Evolutionary conservation across 2,797 vertebrate genomes (phyloP), one percentile per base, ranked within the genome.

Genomic region (Menidia menidia): DNA sequence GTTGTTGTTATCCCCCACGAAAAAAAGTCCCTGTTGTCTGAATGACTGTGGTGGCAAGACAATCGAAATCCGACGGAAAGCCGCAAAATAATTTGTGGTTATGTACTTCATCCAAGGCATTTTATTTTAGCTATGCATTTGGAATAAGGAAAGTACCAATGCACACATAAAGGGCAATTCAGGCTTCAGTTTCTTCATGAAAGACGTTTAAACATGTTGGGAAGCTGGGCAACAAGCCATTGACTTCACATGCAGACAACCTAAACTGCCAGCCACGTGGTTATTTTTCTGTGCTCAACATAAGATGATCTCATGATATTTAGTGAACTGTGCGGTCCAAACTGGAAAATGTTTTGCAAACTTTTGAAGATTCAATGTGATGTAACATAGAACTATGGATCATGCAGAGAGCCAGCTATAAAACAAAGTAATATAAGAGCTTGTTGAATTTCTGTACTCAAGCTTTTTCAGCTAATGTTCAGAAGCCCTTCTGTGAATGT

Each of bases 1-100:
- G 1, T 50, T 60, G 68, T 75, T 77, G 71, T 68, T 58, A 9
- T 50, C 48, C 71, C 33, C 31, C 42, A 47, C 42, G n/a, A 25
- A 8, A 48, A 11, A 73, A 63, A 55, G 4, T 30, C 1, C 66
- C 39, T 35, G 58, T 1, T 4, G 7, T 44, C 65, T 35, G 18
- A 78, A 59, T 69, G 15, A 9, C 44, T 13, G 48, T 25, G 8
- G 25, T 16, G 52, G 33, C 47, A 15, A 12, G 35, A 66, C 41
- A 11, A 25, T 51, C 57, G 50, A 42, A 43, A 45, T 3, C 13
- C 1, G 42, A 47, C 14, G 7, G 1, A 19, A 60, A 25, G 18
- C 4, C 0, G 13, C 18, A 25, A 9, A 13, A 9, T 13, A 52
- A 31, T 60, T 19, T 43, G 55, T 15, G 11, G 6, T 10, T 64